Base-by-base conservation (phyloP, 2,797 vertebrate species). In the Pseudopleuronectes americanus region DNA sequence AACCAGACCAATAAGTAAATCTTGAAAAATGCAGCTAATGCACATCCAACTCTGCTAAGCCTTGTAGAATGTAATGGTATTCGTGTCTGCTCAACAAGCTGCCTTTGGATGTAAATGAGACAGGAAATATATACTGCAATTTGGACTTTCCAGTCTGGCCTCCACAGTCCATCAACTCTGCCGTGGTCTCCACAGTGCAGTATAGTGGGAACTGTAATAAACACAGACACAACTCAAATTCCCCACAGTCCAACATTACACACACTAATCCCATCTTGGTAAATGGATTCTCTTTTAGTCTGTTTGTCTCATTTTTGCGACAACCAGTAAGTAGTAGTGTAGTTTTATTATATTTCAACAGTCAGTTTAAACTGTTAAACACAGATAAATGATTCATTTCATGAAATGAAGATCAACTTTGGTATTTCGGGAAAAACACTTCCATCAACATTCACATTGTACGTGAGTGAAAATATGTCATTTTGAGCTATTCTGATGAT, bases 1-100 rank as follows among this genome's bases (percentile, higher is more conserved):
- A 80, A 79, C 52, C 62, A 64, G 61, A 71, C 66, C 66, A 82
- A 77, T 84, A 64, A 85, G 49, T 71, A 77, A 86, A 55, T 70
- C 67, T 72, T 36, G 64, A 57, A 48, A 31, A 69, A 68, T 47
- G 13, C 71, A 54, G 38, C 36, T 60, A 59, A 31, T 36, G 36
- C 62, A 63, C 33, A 72, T 57, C 58, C 52, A 63, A 45, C 47
- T 64, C 64, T 58, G 68, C 76, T 79, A 78, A 80, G 66, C 19
- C 33, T 47, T 53, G 36, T 67, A 59, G 57, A 74, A 43, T 72
- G 55, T 86, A 83, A 89, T 31, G 70, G 47, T 72, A 79, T 61
- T 57, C 79, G 36, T 72, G 10, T 80, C 57, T 73, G 61, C 57
- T 72, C 54, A 55, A 69, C 58, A 59, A 58, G 52, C 59, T 67